Evolutionary conservation across 2,797 vertebrate species (phyloP).

Genomic region (Luscinia megarhynchos): DNA sequence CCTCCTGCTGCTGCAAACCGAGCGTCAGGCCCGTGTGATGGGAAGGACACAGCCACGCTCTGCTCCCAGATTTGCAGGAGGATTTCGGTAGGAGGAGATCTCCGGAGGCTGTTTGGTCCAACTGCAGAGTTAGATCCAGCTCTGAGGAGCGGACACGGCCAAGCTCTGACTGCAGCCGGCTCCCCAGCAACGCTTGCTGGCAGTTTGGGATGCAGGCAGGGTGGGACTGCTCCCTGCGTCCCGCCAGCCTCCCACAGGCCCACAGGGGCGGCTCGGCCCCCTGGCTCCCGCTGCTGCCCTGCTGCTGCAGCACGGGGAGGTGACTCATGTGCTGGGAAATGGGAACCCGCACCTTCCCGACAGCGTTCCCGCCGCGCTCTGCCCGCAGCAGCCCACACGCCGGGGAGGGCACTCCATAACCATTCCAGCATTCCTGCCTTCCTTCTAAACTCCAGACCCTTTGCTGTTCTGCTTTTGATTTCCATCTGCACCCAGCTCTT

Average conservation of each 20-base stretch:
- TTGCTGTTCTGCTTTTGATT: not conserved
- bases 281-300: slow-evolving; percentile 77
- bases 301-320: slow-evolving; percentile 75
- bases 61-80: slow-evolving; percentile 21
- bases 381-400: slow-evolving; percentile 74
- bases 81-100: slow-evolving; percentile 59
- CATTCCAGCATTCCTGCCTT: slow-evolving; percentile 40
- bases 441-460: slow-evolving; percentile 43
- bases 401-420: slow-evolving; percentile 65
- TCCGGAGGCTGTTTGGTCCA: not conserved
- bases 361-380: slow-evolving; percentile 64
- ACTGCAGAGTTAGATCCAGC: slow-evolving; percentile 10
- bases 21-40: fast-evolving
- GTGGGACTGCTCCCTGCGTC: not conserved
- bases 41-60: slow-evolving; percentile 38
- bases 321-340: slow-evolving; percentile 88
- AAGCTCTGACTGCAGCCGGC: not conserved
- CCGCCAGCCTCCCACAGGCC: not conserved
- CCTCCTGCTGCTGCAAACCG: not conserved
- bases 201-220: slow-evolving; percentile 3
- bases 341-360: slow-evolving; percentile 83
- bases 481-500: slow-evolving; percentile 33
- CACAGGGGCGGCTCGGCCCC: slow-evolving; percentile 55
- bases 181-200: not conserved
- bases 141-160: not conserved